A percentile compares a stretch with the other conserved stretches of the same genome.
These are phyloP conservation scores for Hydrochoerus hydrochaeris DNA, from an alignment of 2,113 vertebrate genomes.

Conservation along the genomic window DNA sequence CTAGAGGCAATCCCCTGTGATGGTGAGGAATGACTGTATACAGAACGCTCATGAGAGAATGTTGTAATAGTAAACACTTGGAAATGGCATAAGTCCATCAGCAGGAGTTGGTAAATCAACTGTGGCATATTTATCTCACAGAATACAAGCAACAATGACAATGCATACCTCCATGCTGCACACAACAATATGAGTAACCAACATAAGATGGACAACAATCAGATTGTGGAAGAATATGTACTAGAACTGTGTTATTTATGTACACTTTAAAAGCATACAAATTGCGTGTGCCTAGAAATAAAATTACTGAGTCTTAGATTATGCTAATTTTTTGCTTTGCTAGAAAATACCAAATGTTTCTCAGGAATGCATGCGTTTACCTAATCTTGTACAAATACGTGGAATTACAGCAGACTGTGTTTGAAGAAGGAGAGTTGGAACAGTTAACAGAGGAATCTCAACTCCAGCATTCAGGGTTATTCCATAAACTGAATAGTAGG, in stretches of 20 bases:
- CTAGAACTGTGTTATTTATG: not conserved
- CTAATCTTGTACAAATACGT: not conserved
- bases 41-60: not conserved
- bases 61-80: slow-evolving; percentile 28
- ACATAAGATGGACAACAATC: not conserved
- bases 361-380: not conserved
- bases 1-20: not conserved
- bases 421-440: not conserved
- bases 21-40: not conserved
- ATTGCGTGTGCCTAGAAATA: slow-evolving; percentile 26
- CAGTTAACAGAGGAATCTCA: not conserved
- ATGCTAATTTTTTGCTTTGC: slow-evolving; percentile 48
- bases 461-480: not conserved
- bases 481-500: not conserved
- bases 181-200: not conserved
- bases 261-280: slow-evolving; percentile 27
- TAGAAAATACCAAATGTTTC: slow-evolving; percentile 5
- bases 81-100: not conserved
- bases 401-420: not conserved
- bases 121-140: not conserved
- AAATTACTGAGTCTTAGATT: slow-evolving; percentile 19
- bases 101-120: not conserved
- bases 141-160: not conserved
- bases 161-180: not conserved
- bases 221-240: not conserved